A percentile compares a stretch with the other conserved stretches of the same genome.
Evolutionary conservation across 2,113 vertebrate genomes (phyloP).

Genomic region (Spheniscus mendiculus): DNA sequence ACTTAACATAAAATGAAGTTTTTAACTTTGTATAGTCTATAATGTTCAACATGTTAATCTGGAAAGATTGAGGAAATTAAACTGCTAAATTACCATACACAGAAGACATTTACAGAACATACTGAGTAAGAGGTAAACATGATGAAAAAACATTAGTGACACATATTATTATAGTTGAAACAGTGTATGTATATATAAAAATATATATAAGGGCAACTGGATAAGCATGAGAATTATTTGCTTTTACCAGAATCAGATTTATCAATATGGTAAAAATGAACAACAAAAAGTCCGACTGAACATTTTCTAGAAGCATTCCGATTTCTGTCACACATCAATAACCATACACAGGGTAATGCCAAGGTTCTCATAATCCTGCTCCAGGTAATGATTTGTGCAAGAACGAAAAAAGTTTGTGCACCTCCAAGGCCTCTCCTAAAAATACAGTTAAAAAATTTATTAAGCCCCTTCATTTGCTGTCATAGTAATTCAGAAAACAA

Average conservation of each 20-base stretch:
- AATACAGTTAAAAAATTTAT: not conserved
- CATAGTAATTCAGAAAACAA: not conserved
- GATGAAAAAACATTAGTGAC: not conserved
- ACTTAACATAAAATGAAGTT: not conserved
- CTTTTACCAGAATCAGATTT: not conserved
- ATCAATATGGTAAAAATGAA: not conserved
- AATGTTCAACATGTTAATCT: not conserved
- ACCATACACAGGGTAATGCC: not conserved
- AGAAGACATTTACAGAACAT: not conserved
- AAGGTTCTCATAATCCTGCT: not conserved
- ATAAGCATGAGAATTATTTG: not conserved
- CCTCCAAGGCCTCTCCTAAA: not conserved
- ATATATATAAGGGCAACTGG: not conserved
- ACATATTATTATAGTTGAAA: not conserved
- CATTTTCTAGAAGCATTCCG: not conserved
- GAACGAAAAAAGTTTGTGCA: not conserved
- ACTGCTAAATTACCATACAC: not conserved
- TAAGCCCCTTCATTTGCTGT: not conserved
- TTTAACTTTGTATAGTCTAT: not conserved
- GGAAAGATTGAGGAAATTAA: not conserved
- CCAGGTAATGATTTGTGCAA: not conserved
- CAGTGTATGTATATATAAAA: fast-evolving
- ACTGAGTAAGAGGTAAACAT: not conserved
- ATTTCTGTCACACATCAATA: not conserved
- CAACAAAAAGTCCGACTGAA: not conserved